phyloP scores from a whole-genome alignment of 2,797 vertebrate genomes.

The Diplodus sargus region DNA sequence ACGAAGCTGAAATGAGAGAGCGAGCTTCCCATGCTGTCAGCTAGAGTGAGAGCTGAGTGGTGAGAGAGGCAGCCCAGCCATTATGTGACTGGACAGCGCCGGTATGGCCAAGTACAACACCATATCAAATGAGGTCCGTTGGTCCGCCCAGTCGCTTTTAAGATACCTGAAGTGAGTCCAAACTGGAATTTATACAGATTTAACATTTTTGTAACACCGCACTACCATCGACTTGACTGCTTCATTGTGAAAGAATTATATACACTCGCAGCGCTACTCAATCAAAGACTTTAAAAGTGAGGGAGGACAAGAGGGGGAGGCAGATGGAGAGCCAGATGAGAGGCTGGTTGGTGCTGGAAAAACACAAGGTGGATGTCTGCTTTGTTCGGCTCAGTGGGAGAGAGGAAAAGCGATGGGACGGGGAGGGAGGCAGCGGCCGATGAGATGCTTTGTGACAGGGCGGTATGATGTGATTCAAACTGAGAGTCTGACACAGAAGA shows the following conservation, averaged over 20 bases:
- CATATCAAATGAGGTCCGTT: constrained; percentile 12
- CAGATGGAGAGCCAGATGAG: constrained; percentile 11
- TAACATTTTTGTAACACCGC: background rate
- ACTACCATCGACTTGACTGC: background rate
- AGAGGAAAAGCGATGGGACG: constrained; percentile 7
- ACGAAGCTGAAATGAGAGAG: constrained; percentile 15
- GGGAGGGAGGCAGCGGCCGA: background rate
- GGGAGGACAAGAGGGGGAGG: constrained; percentile 26
- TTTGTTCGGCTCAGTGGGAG: constrained; percentile 24
- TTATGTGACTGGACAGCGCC: constrained; percentile 36
- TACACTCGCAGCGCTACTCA: background rate
- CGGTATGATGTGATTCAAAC: constrained; percentile 6
- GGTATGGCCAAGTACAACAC: constrained; percentile 45
- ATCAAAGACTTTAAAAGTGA: constrained; percentile 4
- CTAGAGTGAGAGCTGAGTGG: constrained; percentile 8
- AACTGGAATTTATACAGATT: background rate
- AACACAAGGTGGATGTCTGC: constrained; percentile 36
- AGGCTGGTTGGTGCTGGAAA: constrained; percentile 12
- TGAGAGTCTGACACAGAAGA: background rate
- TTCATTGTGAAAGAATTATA: background rate
- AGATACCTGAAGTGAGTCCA: constrained; percentile 22
- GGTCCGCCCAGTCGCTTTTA: constrained; percentile 14
- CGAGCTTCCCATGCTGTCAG: constrained; percentile 28
- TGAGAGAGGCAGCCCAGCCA: constrained; percentile 27
- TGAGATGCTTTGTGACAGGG: constrained; percentile 4